Conservation (phyloP, 2,797 vertebrate genomes). For the Gymnopithys bicolor region DNA sequence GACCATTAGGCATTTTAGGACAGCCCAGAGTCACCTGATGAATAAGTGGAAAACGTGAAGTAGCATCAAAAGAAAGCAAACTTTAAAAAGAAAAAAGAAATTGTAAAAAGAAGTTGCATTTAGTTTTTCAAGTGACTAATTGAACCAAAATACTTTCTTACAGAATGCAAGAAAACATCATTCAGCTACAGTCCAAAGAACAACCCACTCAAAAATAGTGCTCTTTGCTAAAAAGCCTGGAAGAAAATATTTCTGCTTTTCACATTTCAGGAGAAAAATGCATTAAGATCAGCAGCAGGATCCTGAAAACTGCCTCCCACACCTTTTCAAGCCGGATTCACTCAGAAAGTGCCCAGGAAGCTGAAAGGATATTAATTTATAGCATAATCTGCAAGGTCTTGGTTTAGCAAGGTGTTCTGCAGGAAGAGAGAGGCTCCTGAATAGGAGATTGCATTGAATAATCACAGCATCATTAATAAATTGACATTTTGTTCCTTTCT, state of each 20-base stretch:
- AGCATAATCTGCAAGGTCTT: not conserved
- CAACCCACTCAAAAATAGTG: not conserved
- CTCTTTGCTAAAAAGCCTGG: not conserved
- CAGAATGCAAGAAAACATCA: not conserved
- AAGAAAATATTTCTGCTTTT: not conserved
- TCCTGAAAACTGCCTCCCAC: not conserved
- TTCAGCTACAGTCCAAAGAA: not conserved
- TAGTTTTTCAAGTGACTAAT: not conserved
- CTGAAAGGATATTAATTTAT: not conserved
- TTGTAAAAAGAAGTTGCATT: not conserved
- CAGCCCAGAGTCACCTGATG: not conserved
- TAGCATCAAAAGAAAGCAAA: not conserved
- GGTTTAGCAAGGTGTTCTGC: not conserved
- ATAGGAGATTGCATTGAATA: not conserved
- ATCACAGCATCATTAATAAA: not conserved
- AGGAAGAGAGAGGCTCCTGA: not conserved
- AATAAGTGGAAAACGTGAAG: not conserved
- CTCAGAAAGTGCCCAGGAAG: not conserved
- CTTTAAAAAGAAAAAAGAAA: not conserved
- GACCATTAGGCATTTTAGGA: not conserved
- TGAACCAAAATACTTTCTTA: not conserved
- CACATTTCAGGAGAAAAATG: not conserved
- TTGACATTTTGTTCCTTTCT: not conserved
- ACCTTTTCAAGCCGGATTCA: not conserved
- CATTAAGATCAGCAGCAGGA: not conserved